Conservation (phyloP, 1,140 invertebrate genomes). For the Leptonema lineaticorne region DNA sequence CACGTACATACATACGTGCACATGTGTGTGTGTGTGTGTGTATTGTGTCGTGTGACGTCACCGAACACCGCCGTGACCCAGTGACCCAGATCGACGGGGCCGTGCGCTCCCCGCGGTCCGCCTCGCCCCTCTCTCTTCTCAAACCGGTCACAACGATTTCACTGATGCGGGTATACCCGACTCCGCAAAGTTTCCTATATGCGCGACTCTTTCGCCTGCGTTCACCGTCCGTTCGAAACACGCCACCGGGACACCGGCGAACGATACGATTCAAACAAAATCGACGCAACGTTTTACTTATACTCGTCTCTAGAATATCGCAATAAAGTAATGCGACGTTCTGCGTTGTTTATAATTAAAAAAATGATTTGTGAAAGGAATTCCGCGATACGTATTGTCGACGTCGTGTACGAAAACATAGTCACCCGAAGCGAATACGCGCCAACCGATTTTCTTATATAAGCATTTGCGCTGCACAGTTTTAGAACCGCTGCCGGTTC, state of each 20-base stretch:
- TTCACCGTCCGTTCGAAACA: too few relatives aligned
- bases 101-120: slow-evolving; percentile 5
- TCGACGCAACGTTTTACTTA: too few relatives aligned
- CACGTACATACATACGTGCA: slow-evolving; percentile 20
- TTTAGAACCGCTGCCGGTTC: slow-evolving; percentile 2
- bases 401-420: too few relatives aligned
- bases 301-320: too few relatives aligned
- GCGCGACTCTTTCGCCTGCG: background rate
- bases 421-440: slow-evolving; percentile 14
- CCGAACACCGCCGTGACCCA: slow-evolving; percentile 41
- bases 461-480: slow-evolving; percentile 9
- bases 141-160: background rate
- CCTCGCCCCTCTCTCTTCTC: background rate
- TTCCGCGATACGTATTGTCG: too few relatives aligned
- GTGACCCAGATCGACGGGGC: slow-evolving; percentile 35
- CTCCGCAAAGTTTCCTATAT: background rate
- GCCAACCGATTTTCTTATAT: background rate
- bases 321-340: too few relatives aligned
- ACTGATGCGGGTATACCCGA: too few relatives aligned
- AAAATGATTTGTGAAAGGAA: too few relatives aligned
- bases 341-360: too few relatives aligned
- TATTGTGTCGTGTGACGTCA: slow-evolving; percentile 35
- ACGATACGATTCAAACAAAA: too few relatives aligned
- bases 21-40: background rate
- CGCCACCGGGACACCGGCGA: too few relatives aligned